These are phyloP conservation scores for Clistopyga incitator DNA, from an alignment of 2,888 invertebrate species.

Conservation along the genomic window DNA sequence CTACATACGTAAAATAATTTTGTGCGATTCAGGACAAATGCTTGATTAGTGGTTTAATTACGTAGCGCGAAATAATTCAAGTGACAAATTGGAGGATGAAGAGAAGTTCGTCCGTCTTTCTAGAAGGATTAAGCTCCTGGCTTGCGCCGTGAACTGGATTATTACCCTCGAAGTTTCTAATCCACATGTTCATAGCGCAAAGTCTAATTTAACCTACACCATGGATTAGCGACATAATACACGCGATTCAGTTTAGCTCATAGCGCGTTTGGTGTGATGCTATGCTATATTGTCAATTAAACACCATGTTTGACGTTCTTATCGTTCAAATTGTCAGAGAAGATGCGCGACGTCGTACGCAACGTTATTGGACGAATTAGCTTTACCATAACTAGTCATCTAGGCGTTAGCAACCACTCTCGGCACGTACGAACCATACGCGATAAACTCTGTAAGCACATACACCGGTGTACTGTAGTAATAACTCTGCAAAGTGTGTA, in stretches of 20 bases:
- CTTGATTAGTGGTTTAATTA: not conserved
- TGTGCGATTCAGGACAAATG: too few relatives aligned
- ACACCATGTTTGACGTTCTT: not conserved
- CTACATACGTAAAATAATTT: not conserved
- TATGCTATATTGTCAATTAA: not conserved
- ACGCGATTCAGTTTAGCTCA: not conserved
- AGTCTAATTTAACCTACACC: not conserved
- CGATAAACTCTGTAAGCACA: slow-evolving; percentile 10
- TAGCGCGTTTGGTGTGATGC: not conserved
- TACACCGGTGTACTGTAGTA: not conserved
- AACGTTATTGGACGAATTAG: slow-evolving; percentile 48
- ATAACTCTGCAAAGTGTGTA: slow-evolving; percentile 2
- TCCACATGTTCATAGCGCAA: not conserved
- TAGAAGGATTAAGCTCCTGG: not conserved
- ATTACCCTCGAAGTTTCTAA: not conserved
- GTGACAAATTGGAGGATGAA: not conserved
- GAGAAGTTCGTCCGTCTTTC: not conserved
- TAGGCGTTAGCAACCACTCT: slow-evolving; percentile 21
- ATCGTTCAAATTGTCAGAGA: slow-evolving; percentile 4
- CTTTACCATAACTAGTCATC: slow-evolving; percentile 16
- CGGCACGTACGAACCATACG: not conserved
- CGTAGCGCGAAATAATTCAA: not conserved
- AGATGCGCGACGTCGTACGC: slow-evolving; percentile 29
- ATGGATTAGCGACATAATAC: not conserved
- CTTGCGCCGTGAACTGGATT: not conserved